Evolutionary conservation across 1,140 invertebrate species (phyloP).

Genomic region (Temnothorax nylanderi): DNA sequence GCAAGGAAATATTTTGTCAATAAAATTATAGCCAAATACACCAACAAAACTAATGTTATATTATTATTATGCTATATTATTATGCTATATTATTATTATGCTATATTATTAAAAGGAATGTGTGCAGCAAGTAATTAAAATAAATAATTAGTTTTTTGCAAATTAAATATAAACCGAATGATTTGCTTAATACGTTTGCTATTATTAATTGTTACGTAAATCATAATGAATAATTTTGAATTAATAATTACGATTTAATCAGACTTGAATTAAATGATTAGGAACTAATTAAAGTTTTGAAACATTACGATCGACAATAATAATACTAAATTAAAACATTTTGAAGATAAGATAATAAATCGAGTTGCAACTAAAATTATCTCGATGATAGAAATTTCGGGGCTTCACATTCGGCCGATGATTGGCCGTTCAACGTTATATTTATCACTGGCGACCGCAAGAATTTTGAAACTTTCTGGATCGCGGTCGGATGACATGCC

Average conservation of each 20-base stretch:
- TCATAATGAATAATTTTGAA: background rate
- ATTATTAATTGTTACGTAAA: no score
- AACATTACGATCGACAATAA: background rate
- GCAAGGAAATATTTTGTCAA: background rate
- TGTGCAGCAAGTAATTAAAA: no score
- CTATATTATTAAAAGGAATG: no score
- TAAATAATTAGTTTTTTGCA: no score
- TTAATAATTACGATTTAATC: background rate
- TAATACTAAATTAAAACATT: constrained; percentile 3
- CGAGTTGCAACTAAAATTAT: background rate
- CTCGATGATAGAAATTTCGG: background rate
- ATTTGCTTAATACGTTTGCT: no score
- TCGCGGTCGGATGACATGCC: background rate
- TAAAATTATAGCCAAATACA: background rate
- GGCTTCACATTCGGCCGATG: background rate
- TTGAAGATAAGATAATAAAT: background rate
- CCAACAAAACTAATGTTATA: no score
- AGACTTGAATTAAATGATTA: background rate
- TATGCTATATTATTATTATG: no score
- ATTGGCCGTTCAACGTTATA: background rate
- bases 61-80: no score
- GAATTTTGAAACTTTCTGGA: background rate
- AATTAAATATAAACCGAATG: no score
- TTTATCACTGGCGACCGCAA: constrained; percentile 11
- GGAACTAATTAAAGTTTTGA: background rate